Conservation (phyloP, 2,888 invertebrate genomes). For the Galerucella nymphaeae region DNA sequence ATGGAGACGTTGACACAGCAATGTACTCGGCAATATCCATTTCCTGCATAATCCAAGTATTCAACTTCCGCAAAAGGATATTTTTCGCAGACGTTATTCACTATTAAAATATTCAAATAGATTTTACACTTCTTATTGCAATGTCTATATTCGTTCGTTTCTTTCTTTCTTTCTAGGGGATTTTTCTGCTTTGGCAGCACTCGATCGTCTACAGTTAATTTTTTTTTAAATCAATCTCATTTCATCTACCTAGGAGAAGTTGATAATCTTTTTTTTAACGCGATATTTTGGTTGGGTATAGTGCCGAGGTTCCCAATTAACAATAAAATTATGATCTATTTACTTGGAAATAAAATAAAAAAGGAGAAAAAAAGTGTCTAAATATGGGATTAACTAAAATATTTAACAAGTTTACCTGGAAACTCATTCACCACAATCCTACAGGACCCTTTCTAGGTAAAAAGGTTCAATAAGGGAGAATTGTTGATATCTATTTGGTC, state of each 20-base stretch:
- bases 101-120: conserved; percentile 56
- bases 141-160: conserved; percentile 38
- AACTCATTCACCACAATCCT: too few relatives aligned
- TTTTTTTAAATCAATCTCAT: conserved; percentile 6
- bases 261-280: too few relatives aligned
- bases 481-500: too few relatives aligned
- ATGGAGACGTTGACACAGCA: conserved; percentile 63
- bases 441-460: too few relatives aligned
- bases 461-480: too few relatives aligned
- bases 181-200: conserved; percentile 32
- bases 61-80: conserved; percentile 53
- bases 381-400: too few relatives aligned
- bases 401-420: too few relatives aligned
- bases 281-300: too few relatives aligned
- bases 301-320: too few relatives aligned
- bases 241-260: background rate
- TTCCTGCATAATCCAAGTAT: conserved; percentile 61
- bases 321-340: too few relatives aligned
- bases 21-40: conserved; percentile 62
- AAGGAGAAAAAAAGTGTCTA: too few relatives aligned
- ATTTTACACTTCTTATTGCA: conserved; percentile 51
- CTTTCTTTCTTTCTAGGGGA: conserved; percentile 12
- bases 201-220: conserved; percentile 12
- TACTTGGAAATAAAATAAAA: too few relatives aligned
- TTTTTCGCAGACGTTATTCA: conserved; percentile 54